Evolutionary conservation across 2,113 vertebrate species (phyloP).

Genomic region (Cephalopterus ornatus): DNA sequence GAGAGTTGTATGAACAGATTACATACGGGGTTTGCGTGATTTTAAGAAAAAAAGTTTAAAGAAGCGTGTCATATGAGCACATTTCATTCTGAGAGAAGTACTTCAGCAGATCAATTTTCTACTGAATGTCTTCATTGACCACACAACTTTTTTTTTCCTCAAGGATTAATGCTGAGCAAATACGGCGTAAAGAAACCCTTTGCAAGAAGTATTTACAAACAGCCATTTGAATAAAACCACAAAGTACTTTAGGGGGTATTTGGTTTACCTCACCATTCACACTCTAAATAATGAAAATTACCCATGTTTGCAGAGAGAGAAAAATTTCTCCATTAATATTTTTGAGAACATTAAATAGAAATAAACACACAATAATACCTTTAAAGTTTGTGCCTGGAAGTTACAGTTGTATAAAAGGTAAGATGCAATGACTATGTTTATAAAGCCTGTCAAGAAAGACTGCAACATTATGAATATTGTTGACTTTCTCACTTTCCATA

Average conservation of each 20-base stretch:
- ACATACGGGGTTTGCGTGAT: not conserved
- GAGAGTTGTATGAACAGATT: not conserved
- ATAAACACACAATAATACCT: not conserved
- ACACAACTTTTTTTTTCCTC: not conserved
- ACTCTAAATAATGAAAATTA: conserved; percentile 51
- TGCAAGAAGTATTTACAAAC: conserved; percentile 62
- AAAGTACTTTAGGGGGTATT: conserved; percentile 45
- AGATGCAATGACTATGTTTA: not conserved
- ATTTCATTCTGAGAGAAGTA: not conserved
- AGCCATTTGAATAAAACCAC: conserved; percentile 57
- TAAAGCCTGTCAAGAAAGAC: not conserved
- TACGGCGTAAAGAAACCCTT: conserved; percentile 30
- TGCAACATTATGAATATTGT: not conserved
- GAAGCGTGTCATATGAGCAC: not conserved
- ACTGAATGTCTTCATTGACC: conserved; percentile 23
- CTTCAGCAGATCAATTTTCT: conserved; percentile 11
- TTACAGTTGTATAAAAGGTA: not conserved
- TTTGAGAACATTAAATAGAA: not conserved
- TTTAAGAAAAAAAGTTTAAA: not conserved
- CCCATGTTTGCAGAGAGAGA: not conserved
- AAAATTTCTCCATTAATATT: not conserved
- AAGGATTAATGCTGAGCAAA: conserved; percentile 49
- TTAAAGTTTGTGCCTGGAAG: not conserved
- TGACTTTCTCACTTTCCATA: not conserved
- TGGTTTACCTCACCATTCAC: conserved; percentile 54